phyloP scores from a whole-genome alignment of 2,113 vertebrate species.

The Alouatta palliata region DNA sequence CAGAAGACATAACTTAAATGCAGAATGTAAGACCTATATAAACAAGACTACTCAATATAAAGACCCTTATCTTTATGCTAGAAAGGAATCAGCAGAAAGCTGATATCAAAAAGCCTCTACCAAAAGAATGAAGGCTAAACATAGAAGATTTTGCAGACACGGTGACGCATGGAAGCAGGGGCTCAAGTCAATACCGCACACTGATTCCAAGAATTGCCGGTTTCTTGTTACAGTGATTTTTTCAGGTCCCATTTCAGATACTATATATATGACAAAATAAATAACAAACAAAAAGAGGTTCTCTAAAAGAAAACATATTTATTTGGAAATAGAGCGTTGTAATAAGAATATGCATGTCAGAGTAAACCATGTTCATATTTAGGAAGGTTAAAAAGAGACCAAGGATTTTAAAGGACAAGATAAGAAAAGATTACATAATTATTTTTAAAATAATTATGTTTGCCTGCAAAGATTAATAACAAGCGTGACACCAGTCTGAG shows the following conservation, averaged over 20 bases:
- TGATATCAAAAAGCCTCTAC: not conserved
- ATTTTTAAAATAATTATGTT: not conserved
- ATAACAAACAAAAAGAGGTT: not conserved
- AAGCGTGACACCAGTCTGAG: not conserved
- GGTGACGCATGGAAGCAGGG: not conserved
- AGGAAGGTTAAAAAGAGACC: not conserved
- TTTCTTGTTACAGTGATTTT: not conserved
- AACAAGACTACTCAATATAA: not conserved
- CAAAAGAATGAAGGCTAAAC: not conserved
- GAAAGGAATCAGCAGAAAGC: not conserved
- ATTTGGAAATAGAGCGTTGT: not conserved
- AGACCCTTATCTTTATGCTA: not conserved
- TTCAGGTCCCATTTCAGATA: not conserved
- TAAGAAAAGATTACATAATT: not conserved
- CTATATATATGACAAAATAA: not conserved
- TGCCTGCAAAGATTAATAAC: not conserved
- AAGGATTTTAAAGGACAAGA: not conserved
- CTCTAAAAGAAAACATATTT: not conserved
- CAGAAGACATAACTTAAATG: not conserved
- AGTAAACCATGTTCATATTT: not conserved
- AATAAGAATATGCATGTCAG: not conserved
- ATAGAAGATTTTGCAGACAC: too few species aligned
- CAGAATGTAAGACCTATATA: not conserved
- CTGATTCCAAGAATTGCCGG: not conserved
- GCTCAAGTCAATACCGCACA: not conserved